Evolutionary conservation across 64 coral and sea anemone genomes (phyloP).

Genomic region (Pocillopora verrucosa): DNA sequence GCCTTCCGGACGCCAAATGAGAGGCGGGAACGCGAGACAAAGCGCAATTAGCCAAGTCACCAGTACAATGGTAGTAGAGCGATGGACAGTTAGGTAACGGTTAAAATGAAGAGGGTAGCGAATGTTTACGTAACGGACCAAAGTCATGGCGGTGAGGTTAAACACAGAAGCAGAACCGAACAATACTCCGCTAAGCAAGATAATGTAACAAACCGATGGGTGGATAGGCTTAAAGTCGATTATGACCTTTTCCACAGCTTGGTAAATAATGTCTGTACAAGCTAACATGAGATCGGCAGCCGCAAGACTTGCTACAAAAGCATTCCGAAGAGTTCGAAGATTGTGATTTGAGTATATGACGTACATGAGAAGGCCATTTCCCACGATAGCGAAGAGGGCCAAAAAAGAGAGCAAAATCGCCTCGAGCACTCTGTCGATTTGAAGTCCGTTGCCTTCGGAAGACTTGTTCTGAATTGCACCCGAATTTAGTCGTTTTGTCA

Average conservation of each 20-base stretch:
- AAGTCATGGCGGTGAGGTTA: slow-evolving; percentile 71
- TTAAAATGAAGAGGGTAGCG: slow-evolving; percentile 64
- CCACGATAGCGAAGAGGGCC: slow-evolving; percentile 46
- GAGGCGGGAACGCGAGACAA: slow-evolving; percentile 55
- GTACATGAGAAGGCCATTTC: slow-evolving; percentile 62
- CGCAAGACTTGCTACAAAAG: slow-evolving; percentile 68
- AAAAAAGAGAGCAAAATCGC: slow-evolving; percentile 37
- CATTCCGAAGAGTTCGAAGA: slow-evolving; percentile 54
- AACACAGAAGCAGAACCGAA: slow-evolving; percentile 73
- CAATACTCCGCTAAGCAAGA: slow-evolving; percentile 64
- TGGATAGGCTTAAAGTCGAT: slow-evolving; percentile 28
- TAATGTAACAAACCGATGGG: slow-evolving; percentile 49
- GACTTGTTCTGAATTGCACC: background rate
- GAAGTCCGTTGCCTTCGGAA: background rate
- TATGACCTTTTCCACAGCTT: slow-evolving; percentile 44
- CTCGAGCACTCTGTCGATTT: slow-evolving; percentile 14
- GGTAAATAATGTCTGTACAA: slow-evolving; percentile 64
- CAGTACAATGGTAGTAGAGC: slow-evolving; percentile 51
- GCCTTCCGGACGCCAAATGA: slow-evolving; percentile 61
- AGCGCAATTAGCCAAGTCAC: slow-evolving; percentile 61
- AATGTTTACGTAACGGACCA: slow-evolving; percentile 73
- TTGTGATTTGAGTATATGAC: slow-evolving; percentile 62
- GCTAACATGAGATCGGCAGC: slow-evolving; percentile 57
- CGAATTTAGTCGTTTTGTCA: background rate
- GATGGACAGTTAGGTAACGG: slow-evolving; percentile 44